Evolutionary conservation across 1,140 invertebrate genomes (phyloP), one percentile per base, ranked within the genome.

Genomic region (Drosophila lini): DNA sequence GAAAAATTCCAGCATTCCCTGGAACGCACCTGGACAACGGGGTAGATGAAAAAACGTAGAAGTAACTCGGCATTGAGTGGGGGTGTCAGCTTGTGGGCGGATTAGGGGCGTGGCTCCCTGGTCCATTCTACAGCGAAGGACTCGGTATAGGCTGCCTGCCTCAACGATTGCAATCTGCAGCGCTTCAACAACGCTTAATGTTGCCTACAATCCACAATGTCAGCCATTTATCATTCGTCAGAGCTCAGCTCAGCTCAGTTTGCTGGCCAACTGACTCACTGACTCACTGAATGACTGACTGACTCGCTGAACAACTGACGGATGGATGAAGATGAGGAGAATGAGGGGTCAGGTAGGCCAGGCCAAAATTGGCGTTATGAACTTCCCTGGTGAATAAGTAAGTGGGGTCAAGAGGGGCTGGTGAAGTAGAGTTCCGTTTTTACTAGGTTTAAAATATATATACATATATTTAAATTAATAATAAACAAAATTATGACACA

Each of bases 111-210:
- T 36, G 40, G 62, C 10, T 8, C 7, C 8, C 1, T 28, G 25
- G 47, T 31, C 47, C 47, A 48, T 48, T 48, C 45, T 48, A 48
- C 22, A 13, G 53, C n/a, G 10, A 16, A 57, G 53, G 53, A 56
- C 9, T 38, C 40, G 47, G 9, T 10, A n/a, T 28, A 6, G 55
- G 15, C 9, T 34, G 31, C 15, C 47, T 32, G 42, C 28, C 61
- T 57, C 80, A 84, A 77, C 82, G 80, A 86, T 85, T 86, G 82
- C 82, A 85, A 85, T 85, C 81, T 81, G 82, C 78, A 81, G 82
- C 70, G 69, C 68, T 85, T 80, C 74, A 85, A 78, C 81, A 78
- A 60, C 81, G 81, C 81, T 85, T 81, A 81, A 81, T 78, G 78
- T 85, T 85, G 81, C 68, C 81, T 86, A 85, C 82, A 85, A 85